Evolutionary conservation across 2,888 invertebrate species (phyloP), one percentile per base, ranked within the genome.

Genomic region (Drosophila pullipes): DNA sequence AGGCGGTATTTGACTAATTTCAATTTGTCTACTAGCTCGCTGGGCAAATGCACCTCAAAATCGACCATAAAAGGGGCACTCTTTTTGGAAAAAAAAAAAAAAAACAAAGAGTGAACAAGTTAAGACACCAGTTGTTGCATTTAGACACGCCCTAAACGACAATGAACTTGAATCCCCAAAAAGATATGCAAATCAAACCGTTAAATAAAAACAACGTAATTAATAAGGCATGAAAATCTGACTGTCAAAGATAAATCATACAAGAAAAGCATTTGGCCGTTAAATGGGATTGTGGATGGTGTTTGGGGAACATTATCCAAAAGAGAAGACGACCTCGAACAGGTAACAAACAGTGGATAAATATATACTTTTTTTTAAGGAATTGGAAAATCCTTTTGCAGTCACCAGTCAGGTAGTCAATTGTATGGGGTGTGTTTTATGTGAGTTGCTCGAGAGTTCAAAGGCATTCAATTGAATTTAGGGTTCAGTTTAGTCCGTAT

Each of bases 241-340:
- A 57, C 60, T 82, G 82, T 87, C 85, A 72, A 65, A 80, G 85
- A 82, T 85, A 87, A 86, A 89, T 85, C 85, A 88, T 85, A 68
- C 54, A 52, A 50, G 41, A 82, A 74, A 69, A 39, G 66, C 69
- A 66, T 64, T 57, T 68, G 64, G 28, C 25, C 65, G 62, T 54
- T 62, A 76, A 75, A 70, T 70, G 76, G 55, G 55, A 55, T 50
- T 68, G 37, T 13, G n/a, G 35, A 22, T 50, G 16, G 16, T 28
- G 10, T 22, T 41, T 39, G 18, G 41, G 63, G 33, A 74, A 62
- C 61, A 64, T 41, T 62, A 47, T 16, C 13, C 41, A 28, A 13
- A 69, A 28, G 18, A 57, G 65, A 58, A 54, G 52, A 49, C 50
- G 41, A 58, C 31, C 11, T 33, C 31, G 54, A 71, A 55, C 70